Percentiles rank a stretch among this genome's conserved stretches.
Evolutionary conservation across 2,113 vertebrate genomes (phyloP).

Genomic region (Emydura subglobosa): DNA sequence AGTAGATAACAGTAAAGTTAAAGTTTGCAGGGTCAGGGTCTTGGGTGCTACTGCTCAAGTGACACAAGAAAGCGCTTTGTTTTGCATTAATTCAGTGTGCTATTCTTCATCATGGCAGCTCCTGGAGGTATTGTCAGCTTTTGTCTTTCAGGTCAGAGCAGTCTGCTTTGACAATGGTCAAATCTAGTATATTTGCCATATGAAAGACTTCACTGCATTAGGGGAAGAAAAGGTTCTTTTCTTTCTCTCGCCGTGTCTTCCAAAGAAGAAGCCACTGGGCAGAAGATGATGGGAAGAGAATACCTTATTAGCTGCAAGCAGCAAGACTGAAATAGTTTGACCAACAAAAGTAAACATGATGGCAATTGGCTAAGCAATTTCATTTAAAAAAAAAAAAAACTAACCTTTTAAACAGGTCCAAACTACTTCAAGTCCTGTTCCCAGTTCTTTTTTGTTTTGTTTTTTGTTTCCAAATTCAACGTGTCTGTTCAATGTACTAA

Average conservation of each 20-base stretch:
- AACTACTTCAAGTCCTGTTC: constrained; percentile 9
- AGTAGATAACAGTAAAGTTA: neutral
- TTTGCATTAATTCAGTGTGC: neutral
- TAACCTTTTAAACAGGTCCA: neutral
- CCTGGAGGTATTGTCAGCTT: neutral
- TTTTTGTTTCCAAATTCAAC: constrained; percentile 56
- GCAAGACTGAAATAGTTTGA: neutral
- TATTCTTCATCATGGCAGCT: accelerated
- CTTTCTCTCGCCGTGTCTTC: neutral
- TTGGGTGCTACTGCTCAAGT: neutral
- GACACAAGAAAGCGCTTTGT: neutral
- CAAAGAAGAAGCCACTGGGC: neutral
- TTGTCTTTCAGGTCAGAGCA: neutral
- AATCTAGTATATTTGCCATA: neutral
- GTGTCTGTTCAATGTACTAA: constrained; percentile 84
- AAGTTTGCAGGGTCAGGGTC: neutral
- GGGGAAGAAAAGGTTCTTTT: neutral
- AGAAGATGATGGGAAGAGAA: neutral
- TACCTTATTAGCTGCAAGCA: constrained; percentile 18
- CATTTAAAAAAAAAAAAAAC: constrained; percentile 15
- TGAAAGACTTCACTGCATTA: neutral
- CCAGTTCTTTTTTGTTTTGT: constrained; percentile 1
- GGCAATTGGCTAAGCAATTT: constrained; percentile 41
- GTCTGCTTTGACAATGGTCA: neutral
- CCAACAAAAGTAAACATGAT: constrained; percentile 52